Evolutionary conservation across 1,140 invertebrate species (phyloP).

Genomic region (Neelides sp.): DNA sequence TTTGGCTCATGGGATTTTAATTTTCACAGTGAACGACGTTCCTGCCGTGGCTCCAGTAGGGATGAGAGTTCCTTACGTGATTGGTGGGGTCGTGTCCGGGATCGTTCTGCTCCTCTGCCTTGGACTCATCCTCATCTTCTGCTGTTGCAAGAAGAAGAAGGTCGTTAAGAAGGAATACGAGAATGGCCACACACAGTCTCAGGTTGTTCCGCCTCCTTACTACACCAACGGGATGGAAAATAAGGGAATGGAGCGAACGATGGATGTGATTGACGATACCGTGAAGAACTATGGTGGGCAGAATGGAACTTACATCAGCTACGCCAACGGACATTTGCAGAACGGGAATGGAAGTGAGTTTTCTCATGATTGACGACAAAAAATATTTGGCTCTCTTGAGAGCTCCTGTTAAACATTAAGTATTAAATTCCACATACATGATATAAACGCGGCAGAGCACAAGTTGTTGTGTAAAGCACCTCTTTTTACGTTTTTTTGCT

Average conservation of each 20-base stretch:
- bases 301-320: constrained; percentile 71
- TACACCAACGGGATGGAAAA: constrained; percentile 73
- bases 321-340: constrained; percentile 37
- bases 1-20: not conserved
- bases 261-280: constrained; percentile 67
- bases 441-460: not conserved
- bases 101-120: constrained; percentile 65
- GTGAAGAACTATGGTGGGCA: constrained; percentile 64
- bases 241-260: constrained; percentile 72
- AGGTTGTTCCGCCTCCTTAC: constrained; percentile 66
- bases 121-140: constrained; percentile 65
- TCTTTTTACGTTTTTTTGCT: too few species aligned
- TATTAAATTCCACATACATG: too few species aligned
- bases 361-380: not conserved
- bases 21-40: constrained; percentile 24
- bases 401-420: too few species aligned
- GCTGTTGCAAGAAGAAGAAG: constrained; percentile 71
- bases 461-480: not conserved
- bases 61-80: constrained; percentile 27
- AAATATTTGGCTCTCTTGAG: too few species aligned
- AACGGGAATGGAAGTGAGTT: constrained; percentile 28
- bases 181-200: constrained; percentile 66
- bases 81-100: constrained; percentile 51
- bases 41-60: constrained; percentile 28
- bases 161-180: constrained; percentile 69